Evolutionary conservation across 2,113 vertebrate species (phyloP).

Genomic region (Passer montanus): DNA sequence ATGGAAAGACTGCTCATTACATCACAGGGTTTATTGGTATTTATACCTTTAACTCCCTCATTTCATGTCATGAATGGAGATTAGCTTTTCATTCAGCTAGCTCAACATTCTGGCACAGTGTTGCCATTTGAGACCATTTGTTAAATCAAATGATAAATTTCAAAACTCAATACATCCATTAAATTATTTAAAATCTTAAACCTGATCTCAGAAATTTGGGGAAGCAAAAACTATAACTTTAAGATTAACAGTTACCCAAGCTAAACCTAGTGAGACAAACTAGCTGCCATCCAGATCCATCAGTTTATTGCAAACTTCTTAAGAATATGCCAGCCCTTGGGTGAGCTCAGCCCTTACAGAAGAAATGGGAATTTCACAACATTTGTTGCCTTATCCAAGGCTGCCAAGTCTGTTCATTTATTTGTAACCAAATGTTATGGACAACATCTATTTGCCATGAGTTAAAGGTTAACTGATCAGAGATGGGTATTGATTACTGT

Average conservation of each 20-base stretch:
- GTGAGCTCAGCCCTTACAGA: neutral
- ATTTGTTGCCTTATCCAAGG: neutral
- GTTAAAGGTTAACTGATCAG: conserved; percentile 21
- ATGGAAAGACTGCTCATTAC: neutral
- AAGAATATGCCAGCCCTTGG: neutral
- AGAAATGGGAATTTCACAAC: neutral
- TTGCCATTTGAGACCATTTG: neutral
- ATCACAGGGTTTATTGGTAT: neutral
- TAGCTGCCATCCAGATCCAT: neutral
- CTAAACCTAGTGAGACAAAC: neutral
- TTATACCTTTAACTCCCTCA: neutral
- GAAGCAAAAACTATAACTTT: neutral
- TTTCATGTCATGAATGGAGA: neutral
- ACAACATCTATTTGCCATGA: neutral
- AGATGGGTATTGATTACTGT: neutral
- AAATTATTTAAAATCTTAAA: neutral
- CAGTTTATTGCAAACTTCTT: neutral
- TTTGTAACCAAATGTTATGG: neutral
- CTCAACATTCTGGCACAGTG: neutral
- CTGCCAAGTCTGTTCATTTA: neutral
- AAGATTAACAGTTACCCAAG: neutral
- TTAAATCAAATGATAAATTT: neutral
- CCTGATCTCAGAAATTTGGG: neutral
- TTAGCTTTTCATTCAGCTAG: neutral
- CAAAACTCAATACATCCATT: neutral